Evolutionary conservation across 2,888 invertebrate genomes (phyloP).

Genomic region (Creontiades dilutus): DNA sequence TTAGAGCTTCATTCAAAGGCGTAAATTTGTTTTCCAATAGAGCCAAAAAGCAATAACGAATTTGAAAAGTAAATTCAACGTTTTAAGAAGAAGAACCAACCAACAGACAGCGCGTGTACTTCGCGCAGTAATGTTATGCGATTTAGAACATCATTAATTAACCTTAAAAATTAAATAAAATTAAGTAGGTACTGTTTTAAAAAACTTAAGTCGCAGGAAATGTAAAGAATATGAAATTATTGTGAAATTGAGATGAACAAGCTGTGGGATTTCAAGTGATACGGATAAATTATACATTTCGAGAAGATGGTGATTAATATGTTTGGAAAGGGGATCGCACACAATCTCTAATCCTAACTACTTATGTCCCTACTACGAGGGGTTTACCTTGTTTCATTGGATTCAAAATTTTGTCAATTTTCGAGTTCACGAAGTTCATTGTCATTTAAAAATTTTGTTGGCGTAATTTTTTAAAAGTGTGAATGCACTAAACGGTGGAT

Average conservation of each 20-base stretch:
- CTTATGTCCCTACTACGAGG: background rate
- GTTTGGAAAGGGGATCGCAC: background rate
- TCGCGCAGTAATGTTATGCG: background rate
- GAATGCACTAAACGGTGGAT: background rate
- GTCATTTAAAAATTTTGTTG: background rate
- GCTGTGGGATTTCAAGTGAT: slow-evolving; percentile 7
- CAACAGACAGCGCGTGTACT: background rate
- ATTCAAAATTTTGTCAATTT: too few relatives aligned
- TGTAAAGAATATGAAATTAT: background rate
- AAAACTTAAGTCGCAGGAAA: background rate
- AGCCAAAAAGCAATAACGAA: slow-evolving; percentile 62
- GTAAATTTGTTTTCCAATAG: slow-evolving; percentile 47
- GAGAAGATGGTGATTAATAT: background rate
- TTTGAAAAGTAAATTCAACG: slow-evolving; percentile 15
- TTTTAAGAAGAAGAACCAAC: background rate
- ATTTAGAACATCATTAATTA: too few relatives aligned
- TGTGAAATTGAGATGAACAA: background rate
- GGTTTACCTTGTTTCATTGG: background rate
- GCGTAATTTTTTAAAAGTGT: background rate
- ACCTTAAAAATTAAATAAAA: too few relatives aligned
- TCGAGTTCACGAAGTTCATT: background rate
- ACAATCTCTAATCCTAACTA: slow-evolving; percentile 21
- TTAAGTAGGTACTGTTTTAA: background rate
- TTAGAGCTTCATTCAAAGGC: slow-evolving; percentile 39
- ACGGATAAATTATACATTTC: background rate